These are phyloP conservation scores for Protosalanx chinensis DNA, from an alignment of 2,797 vertebrate species.

Conservation along the genomic window DNA sequence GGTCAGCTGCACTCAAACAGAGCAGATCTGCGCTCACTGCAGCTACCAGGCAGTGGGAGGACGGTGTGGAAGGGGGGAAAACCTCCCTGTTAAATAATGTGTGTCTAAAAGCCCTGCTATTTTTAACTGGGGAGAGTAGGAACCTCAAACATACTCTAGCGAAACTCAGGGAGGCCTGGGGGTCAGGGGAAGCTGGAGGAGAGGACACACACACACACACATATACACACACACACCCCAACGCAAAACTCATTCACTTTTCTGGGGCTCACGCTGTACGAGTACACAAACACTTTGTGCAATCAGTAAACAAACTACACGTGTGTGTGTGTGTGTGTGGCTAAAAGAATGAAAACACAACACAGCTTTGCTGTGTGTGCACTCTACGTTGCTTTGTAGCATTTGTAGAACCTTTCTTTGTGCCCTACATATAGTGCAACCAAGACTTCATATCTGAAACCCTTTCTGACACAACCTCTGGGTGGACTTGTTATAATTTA, in stretches of 20 bases:
- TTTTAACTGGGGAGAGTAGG: conserved; percentile 58
- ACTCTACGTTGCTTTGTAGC: no score
- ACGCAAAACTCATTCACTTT: no score
- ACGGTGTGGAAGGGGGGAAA: conserved; percentile 14
- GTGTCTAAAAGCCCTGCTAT: conserved; percentile 59
- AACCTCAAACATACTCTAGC: conserved; percentile 57
- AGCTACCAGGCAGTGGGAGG: conserved; percentile 1
- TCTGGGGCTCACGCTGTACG: no score
- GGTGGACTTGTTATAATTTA: background rate
- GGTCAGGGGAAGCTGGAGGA: conserved; percentile 20
- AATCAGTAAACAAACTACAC: background rate
- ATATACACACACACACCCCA: background rate
- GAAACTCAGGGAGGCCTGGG: conserved; percentile 44
- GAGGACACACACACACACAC: conserved; percentile 14
- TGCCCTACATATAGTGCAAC: no score
- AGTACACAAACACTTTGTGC: no score
- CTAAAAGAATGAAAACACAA: no score
- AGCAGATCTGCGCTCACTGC: background rate
- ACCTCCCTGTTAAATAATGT: conserved; percentile 48
- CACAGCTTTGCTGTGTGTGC: no score
- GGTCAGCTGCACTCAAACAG: no score
- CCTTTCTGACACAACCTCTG: background rate
- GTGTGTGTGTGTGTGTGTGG: background rate
- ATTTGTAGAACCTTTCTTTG: no score
- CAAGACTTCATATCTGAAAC: no score